Evolutionary conservation across 2,797 vertebrate genomes (phyloP).

Genomic region (Sebastes ruberrimus): DNA sequence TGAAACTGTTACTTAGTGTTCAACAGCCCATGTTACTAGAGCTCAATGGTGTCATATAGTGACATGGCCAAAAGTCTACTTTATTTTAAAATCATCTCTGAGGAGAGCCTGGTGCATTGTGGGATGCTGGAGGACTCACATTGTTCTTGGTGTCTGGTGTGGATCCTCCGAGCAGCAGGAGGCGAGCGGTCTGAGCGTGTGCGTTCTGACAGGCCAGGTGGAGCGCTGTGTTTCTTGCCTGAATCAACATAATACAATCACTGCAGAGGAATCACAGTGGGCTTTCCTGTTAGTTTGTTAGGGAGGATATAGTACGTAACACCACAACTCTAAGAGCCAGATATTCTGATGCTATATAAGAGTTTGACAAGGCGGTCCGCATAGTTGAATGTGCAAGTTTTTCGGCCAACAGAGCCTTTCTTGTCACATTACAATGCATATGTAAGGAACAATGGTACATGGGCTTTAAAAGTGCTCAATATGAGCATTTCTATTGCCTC

Average conservation of each 20-base stretch:
- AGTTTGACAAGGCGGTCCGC: accelerated
- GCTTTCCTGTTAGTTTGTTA: too few relatives aligned
- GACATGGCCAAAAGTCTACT: background rate
- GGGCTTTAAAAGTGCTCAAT: too few relatives aligned
- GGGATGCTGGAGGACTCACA: constrained; percentile 75
- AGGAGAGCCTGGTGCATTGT: background rate
- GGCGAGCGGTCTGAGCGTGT: constrained; percentile 86
- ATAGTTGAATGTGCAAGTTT: too few relatives aligned
- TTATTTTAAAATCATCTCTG: background rate
- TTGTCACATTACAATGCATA: too few relatives aligned
- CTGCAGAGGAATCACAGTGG: background rate
- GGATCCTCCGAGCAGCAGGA: constrained; percentile 88
- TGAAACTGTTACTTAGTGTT: background rate
- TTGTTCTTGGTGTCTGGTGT: constrained; percentile 89
- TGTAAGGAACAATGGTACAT: too few relatives aligned
- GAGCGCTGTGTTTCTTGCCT: constrained; percentile 92
- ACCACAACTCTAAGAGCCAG: too few relatives aligned
- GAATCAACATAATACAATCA: background rate
- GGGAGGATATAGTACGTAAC: too few relatives aligned
- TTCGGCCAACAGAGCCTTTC: too few relatives aligned
- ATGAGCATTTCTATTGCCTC: too few relatives aligned
- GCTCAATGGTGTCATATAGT: background rate
- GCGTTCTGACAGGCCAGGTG: constrained; percentile 94
- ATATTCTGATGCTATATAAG: too few relatives aligned
- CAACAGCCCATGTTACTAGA: background rate